These are phyloP conservation scores for Mesoligia furuncula DNA, from an alignment of 2,888 invertebrate species.

Conservation along the genomic window DNA sequence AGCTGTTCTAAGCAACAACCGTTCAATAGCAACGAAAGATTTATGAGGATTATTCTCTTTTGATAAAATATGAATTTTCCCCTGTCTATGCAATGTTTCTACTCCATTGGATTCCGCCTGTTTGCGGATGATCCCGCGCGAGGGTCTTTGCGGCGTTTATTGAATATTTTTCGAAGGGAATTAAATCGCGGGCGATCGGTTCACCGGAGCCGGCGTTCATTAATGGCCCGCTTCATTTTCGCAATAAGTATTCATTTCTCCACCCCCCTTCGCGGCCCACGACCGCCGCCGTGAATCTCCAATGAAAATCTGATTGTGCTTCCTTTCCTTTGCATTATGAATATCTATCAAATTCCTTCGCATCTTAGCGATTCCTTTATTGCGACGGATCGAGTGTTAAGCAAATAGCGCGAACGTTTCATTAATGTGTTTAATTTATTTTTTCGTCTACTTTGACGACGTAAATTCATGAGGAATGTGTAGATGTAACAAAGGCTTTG, in stretches of 20 bases:
- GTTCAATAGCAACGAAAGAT: constrained; percentile 60
- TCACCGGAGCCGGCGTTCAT: constrained; percentile 82
- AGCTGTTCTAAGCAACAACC: constrained; percentile 53
- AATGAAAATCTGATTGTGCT: constrained; percentile 89
- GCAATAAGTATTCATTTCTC: constrained; percentile 89
- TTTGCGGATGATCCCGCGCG: constrained; percentile 76
- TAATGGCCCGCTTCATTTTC: constrained; percentile 87
- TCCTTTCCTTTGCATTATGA: constrained; percentile 86
- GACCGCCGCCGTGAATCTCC: constrained; percentile 71
- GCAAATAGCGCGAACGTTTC: constrained; percentile 78
- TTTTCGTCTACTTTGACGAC: constrained; percentile 63
- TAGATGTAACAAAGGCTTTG: constrained; percentile 76
- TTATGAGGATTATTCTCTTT: constrained; percentile 66
- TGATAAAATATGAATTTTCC: constrained; percentile 66
- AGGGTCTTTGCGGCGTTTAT: constrained; percentile 81
- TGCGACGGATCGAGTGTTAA: constrained; percentile 78
- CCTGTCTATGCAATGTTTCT: constrained; percentile 78
- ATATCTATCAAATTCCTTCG: constrained; percentile 83
- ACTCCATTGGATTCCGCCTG: constrained; percentile 75
- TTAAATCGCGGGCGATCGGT: constrained; percentile 84
- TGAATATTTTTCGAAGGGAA: constrained; percentile 88
- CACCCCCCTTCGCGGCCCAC: constrained; percentile 67
- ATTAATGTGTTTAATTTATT: constrained; percentile 77
- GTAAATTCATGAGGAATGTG: constrained; percentile 71
- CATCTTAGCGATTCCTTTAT: constrained; percentile 80